Conservation (phyloP, 92 coral and sea anemone genomes). For the Paragorgia papillata region DNA sequence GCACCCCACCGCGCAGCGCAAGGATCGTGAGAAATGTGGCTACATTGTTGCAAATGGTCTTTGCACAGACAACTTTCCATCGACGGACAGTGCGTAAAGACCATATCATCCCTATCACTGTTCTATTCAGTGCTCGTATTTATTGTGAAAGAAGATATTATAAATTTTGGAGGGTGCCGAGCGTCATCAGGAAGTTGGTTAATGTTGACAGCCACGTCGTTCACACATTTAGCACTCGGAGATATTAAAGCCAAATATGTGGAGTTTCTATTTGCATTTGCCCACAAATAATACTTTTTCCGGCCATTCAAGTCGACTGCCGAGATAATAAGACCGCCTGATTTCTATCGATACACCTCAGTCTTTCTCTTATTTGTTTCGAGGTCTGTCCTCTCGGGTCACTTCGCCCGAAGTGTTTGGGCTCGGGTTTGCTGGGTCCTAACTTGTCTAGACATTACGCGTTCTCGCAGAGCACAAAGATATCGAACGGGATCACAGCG, state of each 20-base stretch:
- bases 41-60: constrained; percentile 35
- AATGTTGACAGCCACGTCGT: constrained; percentile 46
- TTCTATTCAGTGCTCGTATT: constrained; percentile 34
- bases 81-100: no score
- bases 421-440: neutral
- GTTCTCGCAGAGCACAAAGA: neutral
- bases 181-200: constrained; percentile 28
- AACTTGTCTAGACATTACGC: constrained; percentile 22
- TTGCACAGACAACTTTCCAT: neutral
- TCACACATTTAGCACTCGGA: constrained; percentile 40
- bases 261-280: constrained; percentile 46
- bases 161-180: constrained; percentile 6
- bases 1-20: neutral
- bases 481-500: neutral
- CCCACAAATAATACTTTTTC: constrained; percentile 43
- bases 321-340: constrained; percentile 41
- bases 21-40: constrained; percentile 27
- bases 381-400: neutral
- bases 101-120: no score
- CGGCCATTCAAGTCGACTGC: constrained; percentile 32
- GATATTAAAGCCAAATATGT: constrained; percentile 47
- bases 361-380: neutral
- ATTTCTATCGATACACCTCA: neutral
- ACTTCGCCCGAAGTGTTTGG: neutral
- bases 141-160: constrained; percentile 24